These are phyloP conservation scores for Halocynthia aurantium DNA, from an alignment of 23 tunicate species.

Conservation along the genomic window DNA sequence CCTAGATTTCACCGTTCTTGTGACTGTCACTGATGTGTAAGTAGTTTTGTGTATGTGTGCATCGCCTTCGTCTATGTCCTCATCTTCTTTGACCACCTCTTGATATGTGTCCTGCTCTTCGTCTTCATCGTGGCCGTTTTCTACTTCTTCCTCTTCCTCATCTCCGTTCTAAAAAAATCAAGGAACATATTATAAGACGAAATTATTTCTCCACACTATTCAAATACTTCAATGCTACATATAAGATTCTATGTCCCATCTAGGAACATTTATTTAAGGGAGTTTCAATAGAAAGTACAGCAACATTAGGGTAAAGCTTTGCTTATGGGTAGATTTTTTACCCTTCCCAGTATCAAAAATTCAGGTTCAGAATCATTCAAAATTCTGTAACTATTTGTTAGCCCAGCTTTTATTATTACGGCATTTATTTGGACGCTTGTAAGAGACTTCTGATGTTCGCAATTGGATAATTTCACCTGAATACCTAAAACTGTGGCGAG, in stretches of 20 bases:
- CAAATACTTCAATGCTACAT: neutral
- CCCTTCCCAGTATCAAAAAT: neutral
- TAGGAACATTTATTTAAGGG: neutral
- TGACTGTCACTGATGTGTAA: slow-evolving; percentile 37
- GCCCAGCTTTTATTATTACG: no score
- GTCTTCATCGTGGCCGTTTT: slow-evolving; percentile 18
- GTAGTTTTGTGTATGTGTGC: slow-evolving; percentile 19
- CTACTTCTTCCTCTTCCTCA: slow-evolving; percentile 30
- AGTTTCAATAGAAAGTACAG: no score
- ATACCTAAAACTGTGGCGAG: no score
- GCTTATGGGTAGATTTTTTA: no score
- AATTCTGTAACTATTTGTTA: no score
- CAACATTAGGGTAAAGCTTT: no score
- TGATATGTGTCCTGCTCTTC: slow-evolving; percentile 28
- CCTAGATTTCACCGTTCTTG: slow-evolving; percentile 1
- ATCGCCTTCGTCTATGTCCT: neutral
- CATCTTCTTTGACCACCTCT: slow-evolving; percentile 8
- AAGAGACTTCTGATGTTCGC: no score
- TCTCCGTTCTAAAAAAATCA: slow-evolving; percentile 33
- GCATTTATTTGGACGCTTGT: no score
- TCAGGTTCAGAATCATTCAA: no score
- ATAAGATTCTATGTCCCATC: neutral
- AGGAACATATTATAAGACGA: neutral
- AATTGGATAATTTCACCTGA: no score
- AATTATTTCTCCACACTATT: neutral